Conservation (phyloP, 2,113 vertebrate species). For the Ploceus nigricollis region DNA sequence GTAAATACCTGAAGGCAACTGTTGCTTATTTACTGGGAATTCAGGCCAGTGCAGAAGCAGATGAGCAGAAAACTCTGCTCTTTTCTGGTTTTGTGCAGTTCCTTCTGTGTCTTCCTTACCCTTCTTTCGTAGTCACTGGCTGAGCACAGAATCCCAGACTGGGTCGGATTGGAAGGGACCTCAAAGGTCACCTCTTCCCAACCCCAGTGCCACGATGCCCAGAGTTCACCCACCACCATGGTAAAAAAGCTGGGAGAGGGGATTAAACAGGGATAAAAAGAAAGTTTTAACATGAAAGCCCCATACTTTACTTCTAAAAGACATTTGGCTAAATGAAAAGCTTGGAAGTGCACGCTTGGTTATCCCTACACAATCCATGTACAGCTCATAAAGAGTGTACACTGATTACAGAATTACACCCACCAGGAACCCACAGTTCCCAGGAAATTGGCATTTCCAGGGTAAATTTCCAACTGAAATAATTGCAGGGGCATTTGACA, state of each 20-base stretch:
- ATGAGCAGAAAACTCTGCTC: neutral
- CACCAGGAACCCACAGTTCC: fast-evolving
- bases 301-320: neutral
- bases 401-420: fast-evolving
- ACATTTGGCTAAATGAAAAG: neutral
- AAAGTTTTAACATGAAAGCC: neutral
- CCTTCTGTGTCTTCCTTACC: neutral
- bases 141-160: neutral
- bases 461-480: neutral
- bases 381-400: neutral
- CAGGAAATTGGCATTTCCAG: neutral
- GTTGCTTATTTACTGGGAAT: neutral
- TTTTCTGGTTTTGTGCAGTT: neutral
- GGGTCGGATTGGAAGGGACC: neutral
- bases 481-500: neutral
- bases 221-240: neutral
- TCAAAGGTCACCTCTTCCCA: neutral
- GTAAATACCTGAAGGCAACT: neutral
- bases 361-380: neutral
- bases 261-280: neutral
- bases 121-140: fast-evolving
- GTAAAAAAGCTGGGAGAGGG: neutral
- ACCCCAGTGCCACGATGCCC: neutral
- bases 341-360: fast-evolving
- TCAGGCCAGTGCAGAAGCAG: neutral